These are phyloP conservation scores for Parnassius mnemosyne DNA, from an alignment of 2,888 invertebrate species.

Conservation along the genomic window DNA sequence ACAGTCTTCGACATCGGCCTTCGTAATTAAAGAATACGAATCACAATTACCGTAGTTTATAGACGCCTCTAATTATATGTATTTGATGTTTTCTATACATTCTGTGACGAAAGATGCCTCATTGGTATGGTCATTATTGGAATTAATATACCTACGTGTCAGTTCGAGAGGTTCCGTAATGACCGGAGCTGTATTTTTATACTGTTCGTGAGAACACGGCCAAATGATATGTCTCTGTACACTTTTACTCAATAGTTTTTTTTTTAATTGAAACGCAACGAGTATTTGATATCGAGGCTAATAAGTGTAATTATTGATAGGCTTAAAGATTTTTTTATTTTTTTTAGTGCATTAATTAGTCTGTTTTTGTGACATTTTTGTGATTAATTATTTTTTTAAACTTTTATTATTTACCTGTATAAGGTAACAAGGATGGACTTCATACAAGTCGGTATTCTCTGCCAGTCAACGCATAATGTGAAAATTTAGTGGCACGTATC, in stretches of 20 bases:
- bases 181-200: slow-evolving; percentile 70
- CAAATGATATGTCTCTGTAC: slow-evolving; percentile 70
- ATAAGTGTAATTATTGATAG: slow-evolving; percentile 34
- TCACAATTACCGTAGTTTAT: slow-evolving; percentile 78
- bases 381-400: no score
- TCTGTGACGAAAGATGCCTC: slow-evolving; percentile 75
- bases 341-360: no score
- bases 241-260: slow-evolving; percentile 58
- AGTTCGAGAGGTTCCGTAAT: slow-evolving; percentile 75
- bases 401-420: no score
- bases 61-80: slow-evolving; percentile 76
- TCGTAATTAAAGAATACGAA: slow-evolving; percentile 75
- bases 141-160: slow-evolving; percentile 80
- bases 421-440: no score
- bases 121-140: slow-evolving; percentile 73
- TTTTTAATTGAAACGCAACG: slow-evolving; percentile 44
- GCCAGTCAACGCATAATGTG: no score
- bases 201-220: slow-evolving; percentile 70
- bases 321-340: neutral
- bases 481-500: no score
- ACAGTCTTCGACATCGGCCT: slow-evolving; percentile 63
- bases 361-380: no score
- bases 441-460: no score
- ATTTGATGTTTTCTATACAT: slow-evolving; percentile 77
- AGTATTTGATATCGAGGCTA: slow-evolving; percentile 58